Evolutionary conservation across 2,113 vertebrate species (phyloP).

Genomic region (Prionailurus viverrinus): DNA sequence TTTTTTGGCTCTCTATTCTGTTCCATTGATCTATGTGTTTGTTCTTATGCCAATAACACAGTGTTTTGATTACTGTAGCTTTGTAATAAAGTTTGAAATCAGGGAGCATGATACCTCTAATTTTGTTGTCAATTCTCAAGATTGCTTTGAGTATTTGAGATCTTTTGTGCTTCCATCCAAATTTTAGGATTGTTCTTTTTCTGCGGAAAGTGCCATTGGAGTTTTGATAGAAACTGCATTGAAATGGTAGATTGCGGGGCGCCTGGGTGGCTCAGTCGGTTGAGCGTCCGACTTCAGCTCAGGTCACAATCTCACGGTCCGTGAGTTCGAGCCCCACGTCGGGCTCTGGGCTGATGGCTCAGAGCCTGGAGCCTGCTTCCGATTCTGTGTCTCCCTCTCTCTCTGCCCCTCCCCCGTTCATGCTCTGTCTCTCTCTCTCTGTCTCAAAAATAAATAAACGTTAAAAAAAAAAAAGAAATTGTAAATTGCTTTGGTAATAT

Average conservation of each 20-base stretch:
- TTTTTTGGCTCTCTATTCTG: neutral
- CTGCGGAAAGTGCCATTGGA: neutral
- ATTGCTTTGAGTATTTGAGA: neutral
- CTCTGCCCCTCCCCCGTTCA: too few relatives aligned
- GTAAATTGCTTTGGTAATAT: neutral
- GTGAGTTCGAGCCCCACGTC: too few relatives aligned
- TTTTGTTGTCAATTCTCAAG: neutral
- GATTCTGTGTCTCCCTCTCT: too few relatives aligned
- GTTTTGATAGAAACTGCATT: neutral
- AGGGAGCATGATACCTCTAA: neutral
- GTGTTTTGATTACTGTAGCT: neutral
- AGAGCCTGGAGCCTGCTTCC: too few relatives aligned
- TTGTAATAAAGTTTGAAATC: neutral
- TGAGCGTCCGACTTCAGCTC: too few relatives aligned
- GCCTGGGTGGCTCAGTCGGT: too few relatives aligned
- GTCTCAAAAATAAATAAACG: too few relatives aligned
- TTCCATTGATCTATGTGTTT: neutral
- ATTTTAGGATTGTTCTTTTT: neutral
- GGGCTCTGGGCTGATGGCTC: too few relatives aligned
- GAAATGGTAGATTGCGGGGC: neutral
- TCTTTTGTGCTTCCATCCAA: neutral
- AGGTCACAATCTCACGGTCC: too few relatives aligned
- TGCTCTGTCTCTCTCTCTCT: too few relatives aligned
- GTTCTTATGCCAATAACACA: neutral
- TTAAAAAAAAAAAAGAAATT: too few relatives aligned